These are phyloP conservation scores for Peromyscus maniculatus DNA, from an alignment of 2,113 vertebrate species.

Conservation along the genomic window DNA sequence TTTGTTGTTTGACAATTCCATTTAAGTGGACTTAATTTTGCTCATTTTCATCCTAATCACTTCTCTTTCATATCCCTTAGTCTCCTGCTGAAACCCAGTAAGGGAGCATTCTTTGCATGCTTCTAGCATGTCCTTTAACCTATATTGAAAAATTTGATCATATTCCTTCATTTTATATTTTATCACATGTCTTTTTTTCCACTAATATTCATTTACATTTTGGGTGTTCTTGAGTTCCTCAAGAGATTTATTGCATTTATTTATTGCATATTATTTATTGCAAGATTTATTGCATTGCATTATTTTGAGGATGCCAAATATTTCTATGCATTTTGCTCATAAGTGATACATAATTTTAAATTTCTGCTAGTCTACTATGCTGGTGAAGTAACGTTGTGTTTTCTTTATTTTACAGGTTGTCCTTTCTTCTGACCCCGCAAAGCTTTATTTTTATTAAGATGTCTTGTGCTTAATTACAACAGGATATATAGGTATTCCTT, in stretches of 20 bases:
- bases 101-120: neutral
- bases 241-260: neutral
- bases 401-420: neutral
- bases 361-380: neutral
- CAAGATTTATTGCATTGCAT: neutral
- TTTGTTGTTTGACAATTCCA: neutral
- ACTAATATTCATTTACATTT: neutral
- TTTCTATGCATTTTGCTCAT: neutral
- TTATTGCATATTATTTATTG: neutral
- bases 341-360: neutral
- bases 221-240: neutral
- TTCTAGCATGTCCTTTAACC: neutral
- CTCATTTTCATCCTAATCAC: neutral
- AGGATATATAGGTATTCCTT: neutral
- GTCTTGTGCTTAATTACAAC: neutral
- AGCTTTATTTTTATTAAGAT: neutral
- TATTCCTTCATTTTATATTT: neutral
- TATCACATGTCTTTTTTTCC: neutral
- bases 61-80: neutral
- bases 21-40: neutral
- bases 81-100: neutral
- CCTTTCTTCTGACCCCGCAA: neutral
- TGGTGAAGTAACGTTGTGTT: neutral
- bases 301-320: neutral
- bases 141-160: neutral